phyloP scores from a whole-genome alignment of 2,888 invertebrate species.

The Drosophila leonis region DNA sequence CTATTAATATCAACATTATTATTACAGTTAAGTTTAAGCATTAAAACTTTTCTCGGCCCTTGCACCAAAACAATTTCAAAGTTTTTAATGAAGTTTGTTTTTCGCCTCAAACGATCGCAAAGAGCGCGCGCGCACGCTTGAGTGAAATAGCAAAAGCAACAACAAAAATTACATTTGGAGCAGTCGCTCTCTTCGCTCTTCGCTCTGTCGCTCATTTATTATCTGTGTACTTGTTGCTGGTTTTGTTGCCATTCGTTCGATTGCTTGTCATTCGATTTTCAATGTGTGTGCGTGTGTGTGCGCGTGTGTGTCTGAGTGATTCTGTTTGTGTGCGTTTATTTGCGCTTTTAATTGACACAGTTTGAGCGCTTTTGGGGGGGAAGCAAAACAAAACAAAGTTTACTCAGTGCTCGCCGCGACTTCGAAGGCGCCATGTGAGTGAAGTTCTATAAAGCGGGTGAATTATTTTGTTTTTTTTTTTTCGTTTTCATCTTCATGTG shows the following conservation, averaged over 20 bases:
- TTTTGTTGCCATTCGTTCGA: conserved; percentile 30
- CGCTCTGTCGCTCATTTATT: conserved; percentile 23
- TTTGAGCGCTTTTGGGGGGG: conserved; percentile 41
- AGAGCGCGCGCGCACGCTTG: not conserved
- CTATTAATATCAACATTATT: conserved; percentile 55
- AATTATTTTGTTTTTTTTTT: conserved; percentile 5
- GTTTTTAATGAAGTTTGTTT: conserved; percentile 47
- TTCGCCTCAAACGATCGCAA: conserved; percentile 34
- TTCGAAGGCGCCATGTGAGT: conserved; percentile 66
- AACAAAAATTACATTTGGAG: not conserved
- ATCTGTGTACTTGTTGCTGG: conserved; percentile 33
- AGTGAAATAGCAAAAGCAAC: not conserved
- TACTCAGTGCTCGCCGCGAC: conserved; percentile 67
- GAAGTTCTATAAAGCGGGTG: conserved; percentile 31
- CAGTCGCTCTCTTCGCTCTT: conserved; percentile 6
- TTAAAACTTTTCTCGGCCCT: conserved; percentile 38
- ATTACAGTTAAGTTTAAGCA: conserved; percentile 42
- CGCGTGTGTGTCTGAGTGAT: not conserved
- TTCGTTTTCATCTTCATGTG: not conserved
- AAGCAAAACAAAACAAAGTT: conserved; percentile 28
- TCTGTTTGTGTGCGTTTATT: conserved; percentile 41
- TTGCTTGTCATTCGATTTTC: conserved; percentile 52
- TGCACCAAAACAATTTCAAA: conserved; percentile 32
- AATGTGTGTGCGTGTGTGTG: conserved; percentile 15
- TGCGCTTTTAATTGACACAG: conserved; percentile 66